phyloP scores from a whole-genome alignment of 2,797 vertebrate genomes.

The Anguilla pacifica region DNA sequence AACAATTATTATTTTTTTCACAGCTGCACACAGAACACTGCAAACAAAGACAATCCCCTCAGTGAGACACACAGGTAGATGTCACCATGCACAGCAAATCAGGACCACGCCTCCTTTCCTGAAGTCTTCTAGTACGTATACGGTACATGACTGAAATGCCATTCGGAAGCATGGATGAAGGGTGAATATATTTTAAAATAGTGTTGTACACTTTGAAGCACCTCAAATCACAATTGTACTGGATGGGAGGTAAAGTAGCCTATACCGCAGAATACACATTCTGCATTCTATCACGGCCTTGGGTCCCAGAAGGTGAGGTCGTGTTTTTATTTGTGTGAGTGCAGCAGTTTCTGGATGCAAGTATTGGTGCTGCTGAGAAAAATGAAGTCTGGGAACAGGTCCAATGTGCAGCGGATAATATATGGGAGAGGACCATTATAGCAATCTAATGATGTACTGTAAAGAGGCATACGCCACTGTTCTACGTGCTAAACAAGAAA shows the following conservation, averaged over 20 bases:
- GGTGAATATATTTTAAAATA: neutral
- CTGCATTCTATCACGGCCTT: neutral
- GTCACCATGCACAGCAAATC: neutral
- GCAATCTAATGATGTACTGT: neutral
- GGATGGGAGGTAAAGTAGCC: too few species aligned
- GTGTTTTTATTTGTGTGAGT: neutral
- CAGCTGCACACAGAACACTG: neutral
- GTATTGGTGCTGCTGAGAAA: neutral
- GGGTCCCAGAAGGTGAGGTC: neutral
- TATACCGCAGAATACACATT: neutral
- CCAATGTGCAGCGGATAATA: neutral
- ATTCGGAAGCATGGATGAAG: neutral
- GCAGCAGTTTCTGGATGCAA: slow-evolving; percentile 1
- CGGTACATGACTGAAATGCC: neutral
- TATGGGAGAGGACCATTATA: neutral
- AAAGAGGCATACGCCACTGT: neutral
- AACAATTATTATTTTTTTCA: neutral
- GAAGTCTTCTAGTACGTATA: neutral
- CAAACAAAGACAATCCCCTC: neutral
- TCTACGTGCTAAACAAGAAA: neutral
- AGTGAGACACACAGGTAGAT: neutral
- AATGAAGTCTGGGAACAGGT: neutral
- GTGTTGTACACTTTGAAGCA: neutral
- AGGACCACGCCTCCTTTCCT: neutral
- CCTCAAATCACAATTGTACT: neutral